phyloP scores from a whole-genome alignment of 2,113 vertebrate species.

The Galeopterus variegatus region DNA sequence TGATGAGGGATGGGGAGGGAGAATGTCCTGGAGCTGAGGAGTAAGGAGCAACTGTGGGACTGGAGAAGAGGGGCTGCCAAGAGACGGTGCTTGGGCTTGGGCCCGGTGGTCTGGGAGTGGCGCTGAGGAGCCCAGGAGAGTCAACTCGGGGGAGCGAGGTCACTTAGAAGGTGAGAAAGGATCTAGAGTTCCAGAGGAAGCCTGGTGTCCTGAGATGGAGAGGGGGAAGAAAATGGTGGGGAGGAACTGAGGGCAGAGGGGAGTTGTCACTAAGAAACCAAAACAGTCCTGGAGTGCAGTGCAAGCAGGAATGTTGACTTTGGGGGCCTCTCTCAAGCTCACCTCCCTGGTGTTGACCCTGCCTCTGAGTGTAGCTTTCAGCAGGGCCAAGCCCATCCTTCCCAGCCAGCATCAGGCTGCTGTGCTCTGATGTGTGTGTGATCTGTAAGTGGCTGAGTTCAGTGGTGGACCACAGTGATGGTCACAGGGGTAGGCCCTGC shows the following conservation, averaged over 20 bases:
- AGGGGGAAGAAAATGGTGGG: not conserved
- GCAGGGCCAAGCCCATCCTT: not conserved
- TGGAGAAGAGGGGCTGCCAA: too few species aligned
- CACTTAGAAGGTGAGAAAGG: not conserved
- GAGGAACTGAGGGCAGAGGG: not conserved
- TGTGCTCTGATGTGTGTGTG: not conserved
- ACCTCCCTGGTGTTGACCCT: not conserved
- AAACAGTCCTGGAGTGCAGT: too few species aligned
- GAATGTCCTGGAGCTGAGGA: not conserved
- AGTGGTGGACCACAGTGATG: too few species aligned
- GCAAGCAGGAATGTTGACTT: too few species aligned
- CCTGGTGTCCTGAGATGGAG: not conserved
- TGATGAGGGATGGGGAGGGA: too few species aligned
- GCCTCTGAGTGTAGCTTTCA: not conserved
- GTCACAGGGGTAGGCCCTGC: not conserved
- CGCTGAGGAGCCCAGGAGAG: not conserved
- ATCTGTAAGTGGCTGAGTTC: not conserved
- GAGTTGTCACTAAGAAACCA: not conserved
- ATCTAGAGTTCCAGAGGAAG: not conserved
- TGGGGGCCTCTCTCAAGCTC: not conserved
- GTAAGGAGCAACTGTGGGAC: fast-evolving
- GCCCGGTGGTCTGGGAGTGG: not conserved
- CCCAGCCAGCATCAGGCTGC: not conserved
- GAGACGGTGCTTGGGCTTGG: fast-evolving
- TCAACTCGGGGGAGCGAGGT: not conserved